Evolutionary conservation across 2,113 vertebrate genomes (phyloP).

Genomic region (Eulemur rufifrons): DNA sequence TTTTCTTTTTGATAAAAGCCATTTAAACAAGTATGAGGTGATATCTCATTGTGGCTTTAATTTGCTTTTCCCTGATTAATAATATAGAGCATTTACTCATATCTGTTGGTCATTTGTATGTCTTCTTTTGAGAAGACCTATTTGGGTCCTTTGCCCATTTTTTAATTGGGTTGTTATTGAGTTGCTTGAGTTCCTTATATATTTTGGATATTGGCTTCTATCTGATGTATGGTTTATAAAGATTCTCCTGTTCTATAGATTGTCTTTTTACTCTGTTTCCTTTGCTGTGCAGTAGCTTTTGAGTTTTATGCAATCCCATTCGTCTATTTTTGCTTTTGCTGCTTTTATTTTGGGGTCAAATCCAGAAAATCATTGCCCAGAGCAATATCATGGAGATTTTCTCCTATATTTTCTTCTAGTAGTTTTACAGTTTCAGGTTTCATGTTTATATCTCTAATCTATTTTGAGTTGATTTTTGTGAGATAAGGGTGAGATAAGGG

Average conservation of each 20-base stretch:
- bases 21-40: not conserved
- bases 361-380: not conserved
- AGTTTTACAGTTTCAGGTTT: not conserved
- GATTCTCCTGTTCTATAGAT: not conserved
- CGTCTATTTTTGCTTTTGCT: not conserved
- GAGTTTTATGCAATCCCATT: not conserved
- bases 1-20: not conserved
- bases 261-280: not conserved
- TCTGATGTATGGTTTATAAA: not conserved
- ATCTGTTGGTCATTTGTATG: not conserved
- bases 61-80: not conserved
- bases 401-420: not conserved
- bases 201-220: not conserved
- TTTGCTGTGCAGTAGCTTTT: not conserved
- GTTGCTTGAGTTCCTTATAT: not conserved
- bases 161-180: not conserved
- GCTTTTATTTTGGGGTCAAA: not conserved
- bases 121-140: not conserved
- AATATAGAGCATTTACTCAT: not conserved
- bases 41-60: not conserved
- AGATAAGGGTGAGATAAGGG: not conserved
- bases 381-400: not conserved
- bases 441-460: not conserved
- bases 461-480: not conserved
- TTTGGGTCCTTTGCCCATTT: not conserved